Percentiles rank a stretch among this genome's conserved stretches.
These are phyloP conservation scores for Tragelaphus strepsiceros DNA, from an alignment of 2,113 vertebrate species.

Conservation along the genomic window DNA sequence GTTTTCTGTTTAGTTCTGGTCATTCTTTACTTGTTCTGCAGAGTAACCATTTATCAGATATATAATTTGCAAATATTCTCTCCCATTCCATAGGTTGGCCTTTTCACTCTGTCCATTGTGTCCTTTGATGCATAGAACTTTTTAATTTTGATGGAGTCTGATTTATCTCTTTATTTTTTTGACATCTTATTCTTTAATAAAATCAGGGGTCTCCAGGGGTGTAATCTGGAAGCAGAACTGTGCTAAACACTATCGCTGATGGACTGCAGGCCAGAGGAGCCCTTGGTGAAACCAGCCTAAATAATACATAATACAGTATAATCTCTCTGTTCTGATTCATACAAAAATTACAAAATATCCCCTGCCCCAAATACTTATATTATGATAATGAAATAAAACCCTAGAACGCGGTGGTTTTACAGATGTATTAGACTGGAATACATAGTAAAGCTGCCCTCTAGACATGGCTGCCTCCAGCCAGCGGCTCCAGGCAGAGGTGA, in stretches of 20 bases:
- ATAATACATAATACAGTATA: not conserved
- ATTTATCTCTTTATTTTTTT: not conserved
- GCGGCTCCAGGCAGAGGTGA: accelerated
- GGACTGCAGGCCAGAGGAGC: not conserved
- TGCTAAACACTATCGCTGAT: not conserved
- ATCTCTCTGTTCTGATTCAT: not conserved
- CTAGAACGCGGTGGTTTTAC: slow-evolving; percentile 17
- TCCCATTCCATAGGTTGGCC: not conserved
- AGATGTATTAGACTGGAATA: not conserved
- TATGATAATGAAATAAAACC: slow-evolving; percentile 25
- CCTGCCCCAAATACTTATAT: not conserved
- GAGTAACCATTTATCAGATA: not conserved
- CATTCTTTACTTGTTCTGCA: not conserved
- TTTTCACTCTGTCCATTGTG: not conserved
- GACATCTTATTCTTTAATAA: not conserved
- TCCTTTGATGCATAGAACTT: not conserved
- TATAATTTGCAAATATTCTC: not conserved
- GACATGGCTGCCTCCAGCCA: not conserved
- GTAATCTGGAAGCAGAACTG: not conserved
- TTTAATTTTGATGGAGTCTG: not conserved
- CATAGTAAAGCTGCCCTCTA: not conserved
- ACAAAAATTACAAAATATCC: slow-evolving; percentile 21
- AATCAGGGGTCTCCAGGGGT: not conserved
- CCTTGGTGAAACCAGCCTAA: not conserved
- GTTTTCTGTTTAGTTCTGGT: not conserved